Evolutionary conservation across 2,888 invertebrate species (phyloP), one percentile per base, ranked within the genome.

Genomic region (Peribatodes rhomboidaria): DNA sequence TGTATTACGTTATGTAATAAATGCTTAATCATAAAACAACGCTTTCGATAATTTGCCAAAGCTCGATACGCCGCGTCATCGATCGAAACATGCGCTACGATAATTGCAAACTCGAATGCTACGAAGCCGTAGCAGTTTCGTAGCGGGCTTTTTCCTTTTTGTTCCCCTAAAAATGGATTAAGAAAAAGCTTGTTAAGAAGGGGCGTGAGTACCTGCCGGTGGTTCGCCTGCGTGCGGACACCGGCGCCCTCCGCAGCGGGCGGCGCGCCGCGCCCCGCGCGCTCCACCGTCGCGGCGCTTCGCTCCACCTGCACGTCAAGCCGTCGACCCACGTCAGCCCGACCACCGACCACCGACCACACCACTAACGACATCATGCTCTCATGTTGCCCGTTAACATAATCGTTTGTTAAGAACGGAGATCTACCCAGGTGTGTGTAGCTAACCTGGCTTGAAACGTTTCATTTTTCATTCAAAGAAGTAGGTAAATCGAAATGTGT

Each of bases 221-320:
- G 54, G 95, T 95, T 77, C 95, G 89, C 81, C 95, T 89, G 56
- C 95, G 84, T 55, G 91, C 94, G 67, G 94, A 94, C 61, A 94
- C 88, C 20, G 95, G 95, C 67, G 91, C 83, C 72, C 94, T 90
- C 65, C 95, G 85, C 18, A 94, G 85, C 31, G 94, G 94, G 65
- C 94, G 82, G 8, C 92, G 81, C 1, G 86, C 67, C 2, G 92
- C 89, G 1, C 94, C 94, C 7, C 94, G 81, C 11, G 94, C 94
- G 68, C 94, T 93, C 90, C 94, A 92, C 13, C 94, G 81, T 10
- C 93, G 85, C 41, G 92, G 92, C 53, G 92, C 90, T 71, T 92
- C 93, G 72, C 90, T 90, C 92, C 91, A 93, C 85, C 92, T 93
- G 80, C 69, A 73, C 22, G 47, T 52, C 27, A 53, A 53, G 22